phyloP scores from a whole-genome alignment of 2,888 invertebrate species.

The Andrena bicolor region DNA sequence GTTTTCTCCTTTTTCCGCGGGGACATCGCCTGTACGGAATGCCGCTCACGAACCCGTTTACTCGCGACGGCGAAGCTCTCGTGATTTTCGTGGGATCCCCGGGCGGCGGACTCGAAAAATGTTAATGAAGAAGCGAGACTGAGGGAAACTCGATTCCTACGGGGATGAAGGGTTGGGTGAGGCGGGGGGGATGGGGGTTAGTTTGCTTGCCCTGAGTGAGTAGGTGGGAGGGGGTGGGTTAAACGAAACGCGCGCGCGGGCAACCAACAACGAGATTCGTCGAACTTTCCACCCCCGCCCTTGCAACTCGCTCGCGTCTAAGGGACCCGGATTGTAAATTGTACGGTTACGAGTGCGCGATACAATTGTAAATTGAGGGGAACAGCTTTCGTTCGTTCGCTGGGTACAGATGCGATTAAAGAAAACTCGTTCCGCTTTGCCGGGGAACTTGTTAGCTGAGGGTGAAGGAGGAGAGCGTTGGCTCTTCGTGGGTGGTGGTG shows the following conservation, averaged over 20 bases:
- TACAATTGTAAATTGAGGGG: slow-evolving; percentile 37
- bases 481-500: neutral
- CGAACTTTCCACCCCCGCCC: slow-evolving; percentile 22
- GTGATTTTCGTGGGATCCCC: slow-evolving; percentile 33
- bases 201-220: slow-evolving; percentile 21
- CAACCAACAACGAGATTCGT: slow-evolving; percentile 27
- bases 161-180: too few species aligned
- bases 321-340: neutral
- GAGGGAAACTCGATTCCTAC: slow-evolving; percentile 23
- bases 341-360: slow-evolving; percentile 21
- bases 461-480: too few species aligned
- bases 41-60: slow-evolving; percentile 35
- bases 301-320: slow-evolving; percentile 20
- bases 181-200: slow-evolving; percentile 17
- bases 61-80: slow-evolving; percentile 30
- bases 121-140: slow-evolving; percentile 46
- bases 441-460: neutral
- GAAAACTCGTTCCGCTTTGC: slow-evolving; percentile 4
- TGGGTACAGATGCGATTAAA: slow-evolving; percentile 10
- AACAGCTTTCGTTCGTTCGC: slow-evolving; percentile 26
- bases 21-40: slow-evolving; percentile 1
- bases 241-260: slow-evolving; percentile 37
- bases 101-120: slow-evolving; percentile 34
- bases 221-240: neutral
- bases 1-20: neutral